phyloP scores from a whole-genome alignment of 2,888 invertebrate genomes.

The Drosophila mimica region DNA sequence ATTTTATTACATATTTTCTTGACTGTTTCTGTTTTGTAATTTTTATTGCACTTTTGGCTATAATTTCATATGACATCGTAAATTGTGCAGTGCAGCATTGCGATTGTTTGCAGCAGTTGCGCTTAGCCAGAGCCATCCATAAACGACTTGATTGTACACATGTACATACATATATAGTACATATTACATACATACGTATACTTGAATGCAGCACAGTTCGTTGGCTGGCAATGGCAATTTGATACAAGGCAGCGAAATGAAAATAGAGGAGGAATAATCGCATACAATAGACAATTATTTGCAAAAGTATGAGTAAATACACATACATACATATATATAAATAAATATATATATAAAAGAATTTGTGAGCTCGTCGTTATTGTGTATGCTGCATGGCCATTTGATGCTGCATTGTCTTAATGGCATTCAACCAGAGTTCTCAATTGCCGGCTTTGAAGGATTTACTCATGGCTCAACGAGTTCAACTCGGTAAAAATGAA shows the following conservation, averaged over 20 bases:
- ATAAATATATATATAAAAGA: conserved; percentile 4
- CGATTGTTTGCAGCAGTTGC: conserved; percentile 36
- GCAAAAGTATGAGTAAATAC: conserved; percentile 28
- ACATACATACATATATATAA: not conserved
- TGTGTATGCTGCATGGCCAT: conserved; percentile 53
- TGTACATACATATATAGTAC: not conserved
- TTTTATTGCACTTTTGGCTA: conserved; percentile 51
- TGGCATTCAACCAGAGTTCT: conserved; percentile 64
- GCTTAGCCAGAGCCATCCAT: conserved; percentile 33
- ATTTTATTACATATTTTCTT: conserved; percentile 6
- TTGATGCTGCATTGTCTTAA: conserved; percentile 70
- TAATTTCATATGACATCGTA: conserved; percentile 42
- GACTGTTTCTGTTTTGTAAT: conserved; percentile 8
- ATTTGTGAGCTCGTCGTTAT: conserved; percentile 17
- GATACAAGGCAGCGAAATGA: conserved; percentile 53
- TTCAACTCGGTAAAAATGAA: conserved; percentile 42
- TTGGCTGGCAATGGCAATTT: conserved; percentile 57
- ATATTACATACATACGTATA: not conserved
- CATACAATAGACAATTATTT: conserved; percentile 63
- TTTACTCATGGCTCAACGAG: conserved; percentile 37
- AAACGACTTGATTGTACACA: conserved; percentile 22
- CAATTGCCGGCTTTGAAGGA: conserved; percentile 55
- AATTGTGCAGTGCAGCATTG: conserved; percentile 38
- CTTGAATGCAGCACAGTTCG: conserved; percentile 24
- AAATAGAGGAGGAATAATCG: conserved; percentile 38